These are phyloP conservation scores for Enteromius fasciolatus DNA, from an alignment of 2,797 vertebrate genomes.

Conservation along the genomic window DNA sequence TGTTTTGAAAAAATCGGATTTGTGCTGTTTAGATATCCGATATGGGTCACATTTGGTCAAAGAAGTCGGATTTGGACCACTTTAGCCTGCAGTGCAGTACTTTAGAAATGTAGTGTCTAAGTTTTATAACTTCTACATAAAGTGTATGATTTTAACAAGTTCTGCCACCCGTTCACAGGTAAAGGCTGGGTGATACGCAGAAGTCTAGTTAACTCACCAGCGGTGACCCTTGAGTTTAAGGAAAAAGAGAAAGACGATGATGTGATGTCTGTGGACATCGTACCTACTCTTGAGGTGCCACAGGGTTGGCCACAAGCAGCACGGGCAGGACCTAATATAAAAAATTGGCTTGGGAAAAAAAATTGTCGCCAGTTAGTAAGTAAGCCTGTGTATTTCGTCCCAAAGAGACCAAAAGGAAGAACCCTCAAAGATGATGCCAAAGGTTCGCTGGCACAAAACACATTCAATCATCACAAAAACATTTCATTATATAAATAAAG, in stretches of 20 bases:
- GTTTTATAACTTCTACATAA: too few relatives aligned
- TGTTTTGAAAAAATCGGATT: too few relatives aligned
- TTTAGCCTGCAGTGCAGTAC: too few relatives aligned
- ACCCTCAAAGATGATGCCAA: conserved; percentile 59
- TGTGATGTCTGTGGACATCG: conserved; percentile 83
- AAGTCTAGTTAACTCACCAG: conserved; percentile 74
- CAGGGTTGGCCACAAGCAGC: conserved; percentile 75
- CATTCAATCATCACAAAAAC: neutral
- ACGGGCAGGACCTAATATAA: conserved; percentile 69
- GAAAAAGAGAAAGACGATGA: conserved; percentile 55
- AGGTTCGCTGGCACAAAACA: conserved; percentile 49
- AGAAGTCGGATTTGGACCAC: too few relatives aligned
- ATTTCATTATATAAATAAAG: too few relatives aligned
- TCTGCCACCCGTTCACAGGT: conserved; percentile 46
- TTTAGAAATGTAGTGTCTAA: too few relatives aligned
- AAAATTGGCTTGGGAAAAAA: conserved; percentile 81
- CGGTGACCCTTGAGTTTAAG: conserved; percentile 81
- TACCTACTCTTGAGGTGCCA: conserved; percentile 77
- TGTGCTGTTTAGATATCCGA: too few relatives aligned
- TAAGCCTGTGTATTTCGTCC: conserved; percentile 75
- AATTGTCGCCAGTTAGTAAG: conserved; percentile 54
- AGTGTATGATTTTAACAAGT: too few relatives aligned
- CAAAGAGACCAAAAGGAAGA: conserved; percentile 78
- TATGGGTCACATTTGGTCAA: too few relatives aligned
- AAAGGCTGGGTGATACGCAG: conserved; percentile 64